phyloP scores from a whole-genome alignment of 2,113 vertebrate genomes.

The Epinephelus moara region DNA sequence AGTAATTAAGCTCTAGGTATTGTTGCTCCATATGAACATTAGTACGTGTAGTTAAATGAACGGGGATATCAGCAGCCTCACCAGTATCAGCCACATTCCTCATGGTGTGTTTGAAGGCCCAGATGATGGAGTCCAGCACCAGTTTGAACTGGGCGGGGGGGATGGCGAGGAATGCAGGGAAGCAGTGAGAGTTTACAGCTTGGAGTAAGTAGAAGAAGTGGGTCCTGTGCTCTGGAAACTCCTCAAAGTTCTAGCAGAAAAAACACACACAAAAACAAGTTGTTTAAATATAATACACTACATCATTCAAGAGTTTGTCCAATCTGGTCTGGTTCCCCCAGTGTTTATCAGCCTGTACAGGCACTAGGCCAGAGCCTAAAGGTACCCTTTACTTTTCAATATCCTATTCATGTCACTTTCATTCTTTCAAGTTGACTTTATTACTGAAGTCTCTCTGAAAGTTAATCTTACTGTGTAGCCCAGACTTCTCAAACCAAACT shows the following conservation, averaged over 20 bases:
- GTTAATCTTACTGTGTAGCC: too few species aligned
- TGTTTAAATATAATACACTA: not conserved
- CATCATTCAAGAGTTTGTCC: too few species aligned
- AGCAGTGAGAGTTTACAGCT: conserved; percentile 99
- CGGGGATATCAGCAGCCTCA: conserved; percentile 69
- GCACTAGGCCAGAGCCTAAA: too few species aligned
- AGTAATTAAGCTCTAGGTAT: not conserved
- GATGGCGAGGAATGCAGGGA: conserved; percentile 98
- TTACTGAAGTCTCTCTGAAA: too few species aligned
- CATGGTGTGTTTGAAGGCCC: conserved; percentile 99
- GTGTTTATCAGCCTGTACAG: too few species aligned
- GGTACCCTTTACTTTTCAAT: too few species aligned
- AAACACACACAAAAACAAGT: not conserved
- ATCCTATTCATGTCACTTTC: too few species aligned
- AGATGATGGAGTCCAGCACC: conserved; percentile 99
- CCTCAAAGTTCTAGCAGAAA: conserved; percentile 93
- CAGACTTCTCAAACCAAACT: too few species aligned
- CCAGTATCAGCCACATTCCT: conserved; percentile 99
- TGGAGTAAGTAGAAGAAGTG: conserved; percentile 99
- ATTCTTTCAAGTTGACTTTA: too few species aligned
- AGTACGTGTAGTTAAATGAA: not conserved
- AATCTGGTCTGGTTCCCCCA: too few species aligned
- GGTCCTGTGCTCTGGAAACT: conserved; percentile 98
- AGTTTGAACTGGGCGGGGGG: conserved; percentile 98
- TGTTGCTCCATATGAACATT: conserved; percentile 10